A percentile compares a stretch with the other conserved stretches of the same genome.
Conservation (phyloP, 1,140 invertebrate species). For the Brachionus calyciflorus region DNA sequence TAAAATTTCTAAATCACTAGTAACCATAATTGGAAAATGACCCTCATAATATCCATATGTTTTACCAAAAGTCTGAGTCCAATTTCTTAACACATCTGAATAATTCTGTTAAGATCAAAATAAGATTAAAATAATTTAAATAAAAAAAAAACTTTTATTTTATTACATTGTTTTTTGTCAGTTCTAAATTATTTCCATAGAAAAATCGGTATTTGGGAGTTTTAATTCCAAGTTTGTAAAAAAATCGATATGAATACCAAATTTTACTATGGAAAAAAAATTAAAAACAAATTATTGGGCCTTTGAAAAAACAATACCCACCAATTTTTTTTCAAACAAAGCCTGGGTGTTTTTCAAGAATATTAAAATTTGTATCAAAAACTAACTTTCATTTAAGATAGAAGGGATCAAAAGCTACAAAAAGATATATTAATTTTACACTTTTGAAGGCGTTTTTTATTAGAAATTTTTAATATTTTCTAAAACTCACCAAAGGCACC, state of each 20-base stretch:
- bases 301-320: no score
- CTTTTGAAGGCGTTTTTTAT: no score
- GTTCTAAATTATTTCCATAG: background rate
- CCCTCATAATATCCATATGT: constrained; percentile 61
- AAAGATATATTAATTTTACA: no score
- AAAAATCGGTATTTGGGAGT: constrained; percentile 14
- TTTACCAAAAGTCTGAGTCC: constrained; percentile 58
- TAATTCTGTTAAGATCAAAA: background rate
- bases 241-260: constrained; percentile 11
- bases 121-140: background rate
- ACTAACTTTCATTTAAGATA: no score
- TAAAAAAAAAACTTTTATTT: background rate
- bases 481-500: no score
- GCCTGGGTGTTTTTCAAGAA: no score
- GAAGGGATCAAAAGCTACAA: no score
- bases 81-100: constrained; percentile 50
- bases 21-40: constrained; percentile 58
- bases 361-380: no score
- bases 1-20: constrained; percentile 58
- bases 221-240: background rate
- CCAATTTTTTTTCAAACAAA: no score
- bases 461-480: no score
- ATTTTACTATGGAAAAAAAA: background rate
- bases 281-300: no score
- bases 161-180: constrained; percentile 35